Percentiles rank a stretch among this genome's conserved stretches.
These are phyloP conservation scores for Tangara arthus DNA, from an alignment of 2,797 vertebrate species.

Conservation along the genomic window DNA sequence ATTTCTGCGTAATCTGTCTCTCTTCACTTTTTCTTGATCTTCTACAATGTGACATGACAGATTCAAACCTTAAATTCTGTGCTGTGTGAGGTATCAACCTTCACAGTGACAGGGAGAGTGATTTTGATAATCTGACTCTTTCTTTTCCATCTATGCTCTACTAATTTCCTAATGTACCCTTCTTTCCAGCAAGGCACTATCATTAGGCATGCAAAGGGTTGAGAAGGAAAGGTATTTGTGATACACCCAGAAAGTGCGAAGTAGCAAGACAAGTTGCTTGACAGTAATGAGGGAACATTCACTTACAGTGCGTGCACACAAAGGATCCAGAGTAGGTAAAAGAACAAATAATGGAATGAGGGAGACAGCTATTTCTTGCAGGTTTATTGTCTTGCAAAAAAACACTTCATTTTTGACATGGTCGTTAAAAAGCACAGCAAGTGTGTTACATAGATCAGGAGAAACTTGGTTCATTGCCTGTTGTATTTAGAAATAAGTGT, in stretches of 20 bases:
- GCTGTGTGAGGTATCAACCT: neutral
- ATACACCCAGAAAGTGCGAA: neutral
- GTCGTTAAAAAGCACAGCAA: neutral
- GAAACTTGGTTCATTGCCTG: neutral
- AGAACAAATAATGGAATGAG: conserved; percentile 13
- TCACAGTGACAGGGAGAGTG: neutral
- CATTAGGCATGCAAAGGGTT: neutral
- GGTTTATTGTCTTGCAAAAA: conserved; percentile 19
- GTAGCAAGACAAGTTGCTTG: neutral
- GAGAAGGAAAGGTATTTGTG: neutral
- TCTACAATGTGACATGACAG: neutral
- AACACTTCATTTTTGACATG: conserved; percentile 2
- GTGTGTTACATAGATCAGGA: neutral
- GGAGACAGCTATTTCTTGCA: neutral
- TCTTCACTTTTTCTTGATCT: neutral
- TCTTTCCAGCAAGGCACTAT: neutral
- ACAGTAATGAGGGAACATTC: conserved; percentile 28
- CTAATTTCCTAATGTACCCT: neutral
- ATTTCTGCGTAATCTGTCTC: neutral
- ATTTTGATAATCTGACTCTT: neutral
- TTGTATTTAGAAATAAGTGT: neutral
- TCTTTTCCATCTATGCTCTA: neutral
- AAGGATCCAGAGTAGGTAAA: neutral
- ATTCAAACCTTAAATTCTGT: neutral
- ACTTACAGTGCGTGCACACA: neutral